Evolutionary conservation across 2,113 vertebrate species (phyloP).

Genomic region (Datnioides undecimradiatus): DNA sequence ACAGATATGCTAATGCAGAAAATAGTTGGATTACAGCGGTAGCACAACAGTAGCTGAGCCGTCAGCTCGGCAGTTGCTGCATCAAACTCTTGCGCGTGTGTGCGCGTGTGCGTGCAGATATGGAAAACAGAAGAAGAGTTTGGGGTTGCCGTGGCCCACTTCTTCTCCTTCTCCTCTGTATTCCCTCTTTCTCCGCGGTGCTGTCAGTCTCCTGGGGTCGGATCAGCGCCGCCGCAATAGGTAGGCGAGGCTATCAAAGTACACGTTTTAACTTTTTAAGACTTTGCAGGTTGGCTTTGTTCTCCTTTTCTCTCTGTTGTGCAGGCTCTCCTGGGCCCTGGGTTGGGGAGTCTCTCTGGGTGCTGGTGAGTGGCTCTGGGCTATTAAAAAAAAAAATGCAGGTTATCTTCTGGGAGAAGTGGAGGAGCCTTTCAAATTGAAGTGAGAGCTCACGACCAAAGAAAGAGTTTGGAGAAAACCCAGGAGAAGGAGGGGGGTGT

Average conservation of each 20-base stretch:
- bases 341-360: conserved; percentile 81
- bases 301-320: conserved; percentile 82
- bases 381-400: conserved; percentile 76
- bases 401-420: conserved; percentile 81
- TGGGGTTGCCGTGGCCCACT: conserved; percentile 82
- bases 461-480: conserved; percentile 61
- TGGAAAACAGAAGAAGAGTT: conserved; percentile 77
- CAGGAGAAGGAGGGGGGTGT: conserved; percentile 16
- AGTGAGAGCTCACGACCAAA: conserved; percentile 76
- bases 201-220: conserved; percentile 81
- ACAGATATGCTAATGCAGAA: conserved; percentile 68
- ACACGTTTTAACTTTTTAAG: conserved; percentile 82
- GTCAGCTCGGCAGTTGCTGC: conserved; percentile 61
- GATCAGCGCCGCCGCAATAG: conserved; percentile 80
- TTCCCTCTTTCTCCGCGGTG: conserved; percentile 75
- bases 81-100: conserved; percentile 47
- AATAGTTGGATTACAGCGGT: conserved; percentile 41
- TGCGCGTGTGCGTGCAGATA: conserved; percentile 49
- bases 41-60: conserved; percentile 58
- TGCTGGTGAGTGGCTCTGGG: conserved; percentile 81
- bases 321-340: conserved; percentile 77
- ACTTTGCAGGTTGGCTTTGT: conserved; percentile 84
- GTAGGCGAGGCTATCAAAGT: conserved; percentile 85
- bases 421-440: conserved; percentile 80
- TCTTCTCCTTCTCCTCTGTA: conserved; percentile 70